Conservation (phyloP, 2,113 vertebrate genomes). For the Triplophysa siluroides region DNA sequence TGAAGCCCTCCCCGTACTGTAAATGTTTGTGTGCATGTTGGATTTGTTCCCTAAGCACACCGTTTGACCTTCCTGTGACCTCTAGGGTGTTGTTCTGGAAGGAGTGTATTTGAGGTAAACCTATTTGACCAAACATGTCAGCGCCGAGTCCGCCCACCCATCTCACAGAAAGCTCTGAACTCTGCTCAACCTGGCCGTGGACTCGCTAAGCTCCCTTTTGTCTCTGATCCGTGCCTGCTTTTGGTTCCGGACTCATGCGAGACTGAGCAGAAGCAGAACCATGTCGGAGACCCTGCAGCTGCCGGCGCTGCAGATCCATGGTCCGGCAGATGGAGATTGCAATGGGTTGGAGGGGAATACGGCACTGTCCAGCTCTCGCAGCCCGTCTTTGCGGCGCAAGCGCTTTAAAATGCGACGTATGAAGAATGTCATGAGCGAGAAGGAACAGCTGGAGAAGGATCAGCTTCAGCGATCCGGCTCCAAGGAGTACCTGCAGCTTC, state of each 20-base stretch:
- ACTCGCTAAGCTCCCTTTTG: neutral
- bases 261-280: constrained; percentile 60
- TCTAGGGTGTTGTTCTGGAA: neutral
- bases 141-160: neutral
- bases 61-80: constrained; percentile 42
- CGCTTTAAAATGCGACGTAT: constrained; percentile 81
- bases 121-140: neutral
- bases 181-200: constrained; percentile 1
- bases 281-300: constrained; percentile 80
- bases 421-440: constrained; percentile 72
- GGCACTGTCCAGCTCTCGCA: constrained; percentile 74
- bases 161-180: neutral
- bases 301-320: constrained; percentile 72
- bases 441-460: constrained; percentile 70
- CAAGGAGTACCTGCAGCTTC: constrained; percentile 84
- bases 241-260: constrained; percentile 13
- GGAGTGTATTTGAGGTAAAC: neutral
- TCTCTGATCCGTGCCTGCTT: neutral
- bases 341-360: constrained; percentile 41
- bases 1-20: neutral
- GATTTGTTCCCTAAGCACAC: constrained; percentile 7
- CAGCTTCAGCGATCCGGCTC: constrained; percentile 53
- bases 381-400: constrained; percentile 77
- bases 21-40: constrained; percentile 17
- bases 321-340: constrained; percentile 67